A percentile compares a stretch with the other conserved stretches of the same genome.
These are phyloP conservation scores for Zapus hudsonius DNA, from an alignment of 2,113 vertebrate species.

Conservation along the genomic window DNA sequence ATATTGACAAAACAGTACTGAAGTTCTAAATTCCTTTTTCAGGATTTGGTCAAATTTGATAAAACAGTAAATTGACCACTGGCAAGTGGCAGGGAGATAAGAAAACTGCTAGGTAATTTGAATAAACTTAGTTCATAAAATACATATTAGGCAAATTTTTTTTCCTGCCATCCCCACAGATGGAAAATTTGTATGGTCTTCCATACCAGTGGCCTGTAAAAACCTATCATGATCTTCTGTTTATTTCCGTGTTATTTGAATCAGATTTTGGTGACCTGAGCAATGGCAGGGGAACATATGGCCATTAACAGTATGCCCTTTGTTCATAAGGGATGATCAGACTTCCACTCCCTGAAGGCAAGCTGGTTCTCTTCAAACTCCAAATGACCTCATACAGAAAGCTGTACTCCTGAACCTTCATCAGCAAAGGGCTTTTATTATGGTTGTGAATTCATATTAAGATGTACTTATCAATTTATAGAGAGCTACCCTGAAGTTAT, in stretches of 20 bases:
- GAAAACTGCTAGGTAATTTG: too few relatives aligned
- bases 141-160: background rate
- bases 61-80: too few relatives aligned
- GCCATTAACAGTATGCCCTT: background rate
- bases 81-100: too few relatives aligned
- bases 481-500: slow-evolving; percentile 50
- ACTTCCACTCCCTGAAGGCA: background rate
- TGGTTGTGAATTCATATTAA: slow-evolving; percentile 22
- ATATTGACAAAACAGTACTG: background rate
- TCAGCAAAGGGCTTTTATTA: slow-evolving; percentile 30
- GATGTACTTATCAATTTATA: slow-evolving; percentile 19
- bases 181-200: background rate
- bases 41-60: background rate
- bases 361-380: background rate
- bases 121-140: background rate
- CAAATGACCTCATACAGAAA: background rate
- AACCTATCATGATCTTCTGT: background rate
- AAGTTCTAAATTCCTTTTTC: background rate
- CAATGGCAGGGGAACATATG: background rate
- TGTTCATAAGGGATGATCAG: background rate
- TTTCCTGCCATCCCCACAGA: background rate
- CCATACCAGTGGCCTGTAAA: background rate
- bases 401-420: background rate
- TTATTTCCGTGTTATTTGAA: background rate
- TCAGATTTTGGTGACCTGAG: background rate